These are phyloP conservation scores for Rhagonycha fulva DNA, from an alignment of 2,888 invertebrate genomes.

Conservation along the genomic window DNA sequence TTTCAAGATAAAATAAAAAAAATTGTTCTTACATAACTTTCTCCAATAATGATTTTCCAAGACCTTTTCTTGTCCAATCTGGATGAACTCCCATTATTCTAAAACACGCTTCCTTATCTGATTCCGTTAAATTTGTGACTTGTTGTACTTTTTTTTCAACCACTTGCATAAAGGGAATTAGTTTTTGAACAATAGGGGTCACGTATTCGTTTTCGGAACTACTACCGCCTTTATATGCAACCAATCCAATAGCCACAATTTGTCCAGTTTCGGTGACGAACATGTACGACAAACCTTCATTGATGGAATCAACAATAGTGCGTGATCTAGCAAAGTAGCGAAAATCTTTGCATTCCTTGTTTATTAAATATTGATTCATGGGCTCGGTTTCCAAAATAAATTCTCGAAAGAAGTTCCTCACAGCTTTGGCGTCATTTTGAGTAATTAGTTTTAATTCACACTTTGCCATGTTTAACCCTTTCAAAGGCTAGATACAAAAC, in stretches of 20 bases:
- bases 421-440: conserved; percentile 54
- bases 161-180: background rate
- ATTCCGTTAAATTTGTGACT: conserved; percentile 61
- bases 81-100: conserved; percentile 71
- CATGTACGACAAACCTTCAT: conserved; percentile 65
- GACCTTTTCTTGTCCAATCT: conserved; percentile 67
- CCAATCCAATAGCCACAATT: conserved; percentile 54
- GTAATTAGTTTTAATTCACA: background rate
- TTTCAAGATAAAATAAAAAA: background rate
- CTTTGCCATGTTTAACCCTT: too few relatives aligned
- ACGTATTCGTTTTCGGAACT: too few relatives aligned
- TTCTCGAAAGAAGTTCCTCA: conserved; percentile 60
- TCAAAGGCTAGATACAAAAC: too few relatives aligned
- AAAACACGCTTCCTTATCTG: conserved; percentile 62
- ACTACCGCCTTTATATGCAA: conserved; percentile 27
- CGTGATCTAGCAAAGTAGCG: conserved; percentile 67
- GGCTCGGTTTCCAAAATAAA: conserved; percentile 77
- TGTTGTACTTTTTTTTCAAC: conserved; percentile 62
- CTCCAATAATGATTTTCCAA: conserved; percentile 63
- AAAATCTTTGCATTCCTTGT: conserved; percentile 65
- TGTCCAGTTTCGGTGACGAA: conserved; percentile 62
- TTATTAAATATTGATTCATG: conserved; percentile 64
- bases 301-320: conserved; percentile 61
- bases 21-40: background rate
- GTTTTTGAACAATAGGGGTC: background rate